These are phyloP conservation scores for Brevimyrus niger DNA, from an alignment of 2,113 vertebrate genomes.

Conservation along the genomic window DNA sequence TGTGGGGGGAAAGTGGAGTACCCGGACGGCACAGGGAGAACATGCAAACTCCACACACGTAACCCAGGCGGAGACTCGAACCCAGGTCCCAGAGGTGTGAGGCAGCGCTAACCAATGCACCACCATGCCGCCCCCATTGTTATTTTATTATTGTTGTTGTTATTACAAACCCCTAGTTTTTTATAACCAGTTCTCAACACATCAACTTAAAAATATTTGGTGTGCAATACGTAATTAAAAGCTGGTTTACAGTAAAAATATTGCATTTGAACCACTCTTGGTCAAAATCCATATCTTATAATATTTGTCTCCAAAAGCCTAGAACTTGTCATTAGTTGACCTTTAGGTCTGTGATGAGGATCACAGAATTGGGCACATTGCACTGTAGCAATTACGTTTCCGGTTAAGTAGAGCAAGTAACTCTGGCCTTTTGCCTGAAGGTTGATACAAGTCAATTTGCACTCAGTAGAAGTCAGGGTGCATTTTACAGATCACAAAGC, in stretches of 20 bases:
- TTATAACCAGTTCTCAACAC: not conserved
- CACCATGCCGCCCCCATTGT: no score
- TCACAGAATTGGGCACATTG: constrained; percentile 17
- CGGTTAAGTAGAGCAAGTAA: constrained; percentile 24
- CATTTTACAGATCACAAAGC: not conserved
- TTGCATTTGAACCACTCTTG: not conserved
- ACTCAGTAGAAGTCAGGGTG: not conserved
- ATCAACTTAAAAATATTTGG: not conserved
- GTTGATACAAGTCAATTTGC: not conserved
- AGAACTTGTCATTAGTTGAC: constrained; percentile 33
- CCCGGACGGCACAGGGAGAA: no score
- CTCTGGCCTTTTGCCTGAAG: constrained; percentile 21
- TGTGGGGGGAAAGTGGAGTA: no score
- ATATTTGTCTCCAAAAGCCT: constrained; percentile 7
- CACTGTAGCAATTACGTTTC: constrained; percentile 19
- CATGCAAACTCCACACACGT: no score
- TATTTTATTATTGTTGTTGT: not conserved
- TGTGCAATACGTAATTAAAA: not conserved
- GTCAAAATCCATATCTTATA: not conserved
- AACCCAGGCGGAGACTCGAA: no score
- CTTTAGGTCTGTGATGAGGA: constrained; percentile 19
- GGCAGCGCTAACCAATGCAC: no score
- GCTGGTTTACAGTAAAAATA: not conserved
- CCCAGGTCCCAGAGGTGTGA: no score
- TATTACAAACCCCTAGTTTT: not conserved